phyloP scores from a whole-genome alignment of 2,113 vertebrate species.

The Saccopteryx leptura region DNA sequence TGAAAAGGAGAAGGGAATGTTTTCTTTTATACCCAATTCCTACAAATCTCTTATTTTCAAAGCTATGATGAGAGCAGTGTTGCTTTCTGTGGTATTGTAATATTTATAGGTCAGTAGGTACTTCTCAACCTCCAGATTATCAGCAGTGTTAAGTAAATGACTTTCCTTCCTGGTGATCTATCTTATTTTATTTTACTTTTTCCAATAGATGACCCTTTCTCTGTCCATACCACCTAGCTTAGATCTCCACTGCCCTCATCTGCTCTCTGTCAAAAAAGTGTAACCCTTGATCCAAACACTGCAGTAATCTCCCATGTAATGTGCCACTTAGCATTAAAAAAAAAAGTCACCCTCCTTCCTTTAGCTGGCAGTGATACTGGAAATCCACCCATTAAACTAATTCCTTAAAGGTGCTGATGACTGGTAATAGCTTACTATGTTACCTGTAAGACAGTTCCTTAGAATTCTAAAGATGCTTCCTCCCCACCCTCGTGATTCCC shows the following conservation, averaged over 20 bases:
- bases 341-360: not conserved
- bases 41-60: conserved; percentile 16
- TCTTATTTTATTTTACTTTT: not conserved
- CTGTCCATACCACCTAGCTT: not conserved
- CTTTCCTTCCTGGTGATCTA: not conserved
- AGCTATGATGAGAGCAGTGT: not conserved
- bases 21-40: not conserved
- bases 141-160: not conserved
- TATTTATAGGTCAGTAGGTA: conserved; percentile 6
- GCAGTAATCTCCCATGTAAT: not conserved
- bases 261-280: not conserved
- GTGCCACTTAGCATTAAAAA: not conserved
- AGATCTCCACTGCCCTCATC: not conserved
- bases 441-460: not conserved
- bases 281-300: not conserved
- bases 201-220: not conserved
- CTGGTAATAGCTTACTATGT: not conserved
- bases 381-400: not conserved
- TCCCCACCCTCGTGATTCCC: no score
- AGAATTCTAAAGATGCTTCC: not conserved
- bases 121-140: not conserved
- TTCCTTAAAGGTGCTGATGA: not conserved
- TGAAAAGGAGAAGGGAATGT: not conserved
- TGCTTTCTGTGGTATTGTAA: not conserved
- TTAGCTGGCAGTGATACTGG: not conserved